Conservation (phyloP, 2,888 invertebrate genomes). For the Eledona agricola region DNA sequence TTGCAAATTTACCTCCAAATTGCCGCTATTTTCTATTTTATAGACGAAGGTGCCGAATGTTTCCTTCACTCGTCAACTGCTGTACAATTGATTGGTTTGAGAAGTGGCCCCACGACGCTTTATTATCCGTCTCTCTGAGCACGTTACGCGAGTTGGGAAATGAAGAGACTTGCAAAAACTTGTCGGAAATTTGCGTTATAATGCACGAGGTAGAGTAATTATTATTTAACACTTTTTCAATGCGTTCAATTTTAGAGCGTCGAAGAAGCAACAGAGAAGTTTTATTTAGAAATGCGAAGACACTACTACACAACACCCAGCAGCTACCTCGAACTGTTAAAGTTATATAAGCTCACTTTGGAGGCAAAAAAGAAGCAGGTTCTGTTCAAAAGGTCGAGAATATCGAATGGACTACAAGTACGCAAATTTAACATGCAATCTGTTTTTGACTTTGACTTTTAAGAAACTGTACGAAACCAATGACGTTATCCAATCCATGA, state of each 20-base stretch:
- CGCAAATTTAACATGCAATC: constrained; percentile 3
- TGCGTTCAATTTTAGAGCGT: constrained; percentile 71
- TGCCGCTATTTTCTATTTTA: constrained; percentile 42
- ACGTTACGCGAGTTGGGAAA: constrained; percentile 69
- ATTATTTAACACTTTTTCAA: constrained; percentile 5
- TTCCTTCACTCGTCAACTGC: constrained; percentile 92
- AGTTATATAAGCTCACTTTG: constrained; percentile 77
- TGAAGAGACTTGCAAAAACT: constrained; percentile 63
- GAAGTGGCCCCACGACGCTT: constrained; percentile 89
- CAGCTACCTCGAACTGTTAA: constrained; percentile 86
- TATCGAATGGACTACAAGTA: constrained; percentile 76
- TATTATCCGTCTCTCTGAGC: constrained; percentile 82
- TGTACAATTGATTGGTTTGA: constrained; percentile 96
- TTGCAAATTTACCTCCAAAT: constrained; percentile 6
- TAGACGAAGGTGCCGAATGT: constrained; percentile 89
- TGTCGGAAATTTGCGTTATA: constrained; percentile 74
- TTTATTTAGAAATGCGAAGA: constrained; percentile 83
- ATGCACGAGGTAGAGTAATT: constrained; percentile 71
- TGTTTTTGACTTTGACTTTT: constrained; percentile 47
- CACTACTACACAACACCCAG: constrained; percentile 92
- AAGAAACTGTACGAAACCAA: constrained; percentile 85
- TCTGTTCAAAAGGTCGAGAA: constrained; percentile 71
- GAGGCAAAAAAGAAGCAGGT: constrained; percentile 76
- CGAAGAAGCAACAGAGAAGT: constrained; percentile 77
- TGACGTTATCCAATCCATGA: constrained; percentile 84